Evolutionary conservation across 2,113 vertebrate genomes (phyloP), one percentile per base, ranked within the genome.

Genomic region (Romanogobio albipinnatus): DNA sequence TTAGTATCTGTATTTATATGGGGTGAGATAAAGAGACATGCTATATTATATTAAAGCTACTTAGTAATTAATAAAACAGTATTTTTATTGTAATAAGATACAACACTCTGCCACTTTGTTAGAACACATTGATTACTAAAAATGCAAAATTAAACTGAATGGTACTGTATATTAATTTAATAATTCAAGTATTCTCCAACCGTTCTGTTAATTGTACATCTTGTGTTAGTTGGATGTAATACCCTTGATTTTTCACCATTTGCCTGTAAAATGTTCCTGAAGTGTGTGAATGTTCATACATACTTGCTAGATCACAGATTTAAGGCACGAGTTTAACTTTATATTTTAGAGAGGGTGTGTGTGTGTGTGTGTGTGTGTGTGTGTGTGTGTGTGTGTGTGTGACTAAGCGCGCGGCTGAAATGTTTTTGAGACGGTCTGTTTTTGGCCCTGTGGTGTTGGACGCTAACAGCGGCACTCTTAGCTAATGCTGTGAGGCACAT

Each of bases 401-500:
- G 75, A 66, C 39, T 68, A 66, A 26, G 74, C 39, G 14, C 9
- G 15, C n/a, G 1, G 74, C 74, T 53, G 49, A 53, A 76, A 47
- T 77, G 74, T 76, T 59, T 64, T 39, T 53, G 73, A 10, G 83
- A 43, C 36, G 1, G 81, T 75, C 66, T 74, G 82, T 84, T 71
- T 71, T 64, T 85, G 73, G 79, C 76, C 45, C 61, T 80, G 77
- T 77, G 62, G 66, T 86, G 84, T 91, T 80, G 91, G 90, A 86
- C 82, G 93, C 92, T 94, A 93, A 93, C 93, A 93, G 92, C 90
- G 89, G 88, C 88, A 93, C 91, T 94, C 92, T 93, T 90, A 93
- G 93, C 91, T 90, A 84, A 87, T 14, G 94, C 94, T 94, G 92
- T 93, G 90, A 93, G 94, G 93, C 94, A 95, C 95, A 95, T 95